Conservation (phyloP, 2,113 vertebrate species). For the Ceyx cyanopectus region DNA sequence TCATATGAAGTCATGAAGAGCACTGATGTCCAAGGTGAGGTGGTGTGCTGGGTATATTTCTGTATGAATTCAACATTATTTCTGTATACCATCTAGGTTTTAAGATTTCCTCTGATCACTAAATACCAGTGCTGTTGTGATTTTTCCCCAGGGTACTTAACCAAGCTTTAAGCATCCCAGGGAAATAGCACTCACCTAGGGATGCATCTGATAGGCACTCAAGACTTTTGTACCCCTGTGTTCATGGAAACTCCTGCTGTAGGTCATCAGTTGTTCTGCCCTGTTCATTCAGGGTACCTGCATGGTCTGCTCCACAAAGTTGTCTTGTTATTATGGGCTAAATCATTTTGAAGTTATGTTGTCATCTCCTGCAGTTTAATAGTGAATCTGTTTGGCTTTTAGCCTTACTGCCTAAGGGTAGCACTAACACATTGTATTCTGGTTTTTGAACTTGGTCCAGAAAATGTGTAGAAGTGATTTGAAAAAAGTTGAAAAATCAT, state of each 20-base stretch:
- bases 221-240: fast-evolving
- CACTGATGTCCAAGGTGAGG: neutral
- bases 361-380: neutral
- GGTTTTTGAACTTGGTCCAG: neutral
- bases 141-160: neutral
- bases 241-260: neutral
- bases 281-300: neutral
- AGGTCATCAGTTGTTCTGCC: neutral
- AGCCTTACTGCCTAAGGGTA: neutral
- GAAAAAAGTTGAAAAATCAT: neutral
- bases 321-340: neutral
- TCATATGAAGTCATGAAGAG: neutral
- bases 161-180: neutral
- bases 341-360: neutral
- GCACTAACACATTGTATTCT: neutral
- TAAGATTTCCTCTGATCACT: neutral
- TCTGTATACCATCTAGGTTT: neutral
- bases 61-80: neutral
- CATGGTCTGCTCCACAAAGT: neutral
- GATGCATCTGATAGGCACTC: neutral
- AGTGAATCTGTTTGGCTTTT: neutral
- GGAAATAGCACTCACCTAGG: neutral
- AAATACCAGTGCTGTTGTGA: neutral
- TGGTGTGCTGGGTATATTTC: neutral
- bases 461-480: neutral